Conservation (phyloP, 2,113 vertebrate species). For the Notothenia coriiceps region DNA sequence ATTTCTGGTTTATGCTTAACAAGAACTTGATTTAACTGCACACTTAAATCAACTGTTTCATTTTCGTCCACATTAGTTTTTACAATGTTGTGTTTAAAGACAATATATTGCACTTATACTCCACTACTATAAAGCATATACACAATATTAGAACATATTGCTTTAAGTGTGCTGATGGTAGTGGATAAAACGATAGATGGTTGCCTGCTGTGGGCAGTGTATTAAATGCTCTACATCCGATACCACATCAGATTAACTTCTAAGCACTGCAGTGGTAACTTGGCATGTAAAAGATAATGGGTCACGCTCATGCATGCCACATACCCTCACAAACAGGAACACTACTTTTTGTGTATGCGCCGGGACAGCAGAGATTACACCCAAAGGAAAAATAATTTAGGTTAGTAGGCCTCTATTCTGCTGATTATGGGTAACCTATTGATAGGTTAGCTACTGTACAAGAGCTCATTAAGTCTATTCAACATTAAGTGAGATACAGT, state of each 20-base stretch:
- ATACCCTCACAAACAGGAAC: conserved; percentile 30
- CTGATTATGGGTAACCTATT: conserved; percentile 57
- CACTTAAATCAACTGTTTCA: not conserved
- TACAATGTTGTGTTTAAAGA: not conserved
- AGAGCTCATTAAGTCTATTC: conserved; percentile 30
- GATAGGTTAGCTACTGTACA: conserved; percentile 37
- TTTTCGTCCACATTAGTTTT: not conserved
- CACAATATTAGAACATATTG: not conserved
- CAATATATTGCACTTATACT: not conserved
- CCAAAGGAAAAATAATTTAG: conserved; percentile 56
- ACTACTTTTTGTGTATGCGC: conserved; percentile 34
- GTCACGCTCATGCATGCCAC: conserved; percentile 45
- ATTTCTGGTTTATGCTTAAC: too few relatives aligned
- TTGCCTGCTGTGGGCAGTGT: conserved; percentile 20
- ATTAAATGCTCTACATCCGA: conserved; percentile 60
- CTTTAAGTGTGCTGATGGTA: conserved; percentile 1
- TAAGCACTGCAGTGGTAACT: conserved; percentile 58
- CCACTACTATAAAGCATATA: not conserved
- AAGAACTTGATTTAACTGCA: too few relatives aligned
- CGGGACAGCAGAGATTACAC: conserved; percentile 36
- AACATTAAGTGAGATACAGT: conserved; percentile 14
- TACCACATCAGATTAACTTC: conserved; percentile 64
- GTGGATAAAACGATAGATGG: conserved; percentile 9
- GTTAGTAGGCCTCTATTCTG: conserved; percentile 62
- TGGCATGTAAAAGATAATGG: conserved; percentile 59